Evolutionary conservation across 2,797 vertebrate species (phyloP), one percentile per base, ranked within the genome.

Genomic region (Pipistrellus kuhlii): DNA sequence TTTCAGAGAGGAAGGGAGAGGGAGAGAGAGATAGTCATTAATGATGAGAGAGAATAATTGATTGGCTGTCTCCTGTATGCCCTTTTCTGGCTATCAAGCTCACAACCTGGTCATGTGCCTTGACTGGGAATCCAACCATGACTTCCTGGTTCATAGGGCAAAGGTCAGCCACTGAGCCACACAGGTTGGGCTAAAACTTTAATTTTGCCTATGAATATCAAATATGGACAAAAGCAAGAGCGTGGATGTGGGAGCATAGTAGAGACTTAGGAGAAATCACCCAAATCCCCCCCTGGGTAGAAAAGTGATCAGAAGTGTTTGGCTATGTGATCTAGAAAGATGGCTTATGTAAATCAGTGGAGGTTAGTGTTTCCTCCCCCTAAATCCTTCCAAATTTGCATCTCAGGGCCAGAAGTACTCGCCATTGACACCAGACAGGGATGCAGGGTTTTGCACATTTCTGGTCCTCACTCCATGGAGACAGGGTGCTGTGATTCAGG

Each of bases 161-260:
- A 59, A 59, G 25, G 25, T 59, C 57, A 59, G 27, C 25, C 57
- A 59, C 25, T 59, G 57, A 59, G 57, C 57, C 57, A 59, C 5
- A 0, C 25, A 59, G 25, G 55, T 59, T 59, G 57, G 57, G 11
- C 25, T 59, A 59, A 59, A 38, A 68, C 64, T 93, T 84, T 87
- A 73, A 76, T 96, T 68, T 96, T 81, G 68, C 20, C 51, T 32
- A 76, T 8, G 38, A 7, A 6, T 27, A 46, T 87, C 57, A 78
- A 69, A 30, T 69, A 62, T 38, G 64, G 41, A 55, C 9, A 17
- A 82, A 68, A 88, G 5, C 35, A 83, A 69, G 66, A 64, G 38
- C 20, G 55, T 77, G 41, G 32, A 62, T 9, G 20, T 77, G 48
- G n/a, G 38, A 64, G 1, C 41, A 23, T 9, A 72, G 53, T 27